These are phyloP conservation scores for Tenthredo distinguenda DNA, from an alignment of 2,888 invertebrate genomes.

Conservation along the genomic window DNA sequence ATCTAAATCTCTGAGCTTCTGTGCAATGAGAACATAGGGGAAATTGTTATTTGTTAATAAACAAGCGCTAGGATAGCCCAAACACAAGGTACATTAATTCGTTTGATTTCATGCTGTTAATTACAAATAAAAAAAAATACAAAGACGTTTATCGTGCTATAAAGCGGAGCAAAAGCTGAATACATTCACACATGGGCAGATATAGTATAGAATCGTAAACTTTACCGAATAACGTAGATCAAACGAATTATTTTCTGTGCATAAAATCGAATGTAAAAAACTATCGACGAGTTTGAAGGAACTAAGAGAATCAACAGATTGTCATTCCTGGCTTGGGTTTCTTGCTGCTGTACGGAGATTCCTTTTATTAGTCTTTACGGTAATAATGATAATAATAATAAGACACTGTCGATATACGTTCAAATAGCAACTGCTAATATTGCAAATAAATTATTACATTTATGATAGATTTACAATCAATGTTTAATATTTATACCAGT, in stretches of 20 bases:
- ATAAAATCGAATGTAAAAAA: background rate
- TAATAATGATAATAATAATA: background rate
- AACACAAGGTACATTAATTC: background rate
- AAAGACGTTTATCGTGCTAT: background rate
- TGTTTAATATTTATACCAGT: background rate
- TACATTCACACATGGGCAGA: background rate
- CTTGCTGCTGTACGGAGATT: background rate
- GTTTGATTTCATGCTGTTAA: background rate
- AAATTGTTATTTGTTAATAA: constrained; percentile 17
- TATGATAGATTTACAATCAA: background rate
- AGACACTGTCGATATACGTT: background rate
- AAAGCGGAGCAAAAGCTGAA: background rate
- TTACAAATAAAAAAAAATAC: background rate
- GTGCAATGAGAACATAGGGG: background rate
- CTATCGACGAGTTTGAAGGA: background rate
- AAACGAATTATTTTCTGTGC: background rate
- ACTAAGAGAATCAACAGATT: background rate
- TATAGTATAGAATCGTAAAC: constrained; percentile 21
- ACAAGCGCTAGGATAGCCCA: background rate
- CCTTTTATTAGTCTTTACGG: background rate
- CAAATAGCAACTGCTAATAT: background rate
- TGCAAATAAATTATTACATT: background rate
- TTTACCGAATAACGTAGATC: constrained; percentile 36
- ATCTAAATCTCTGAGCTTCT: background rate
- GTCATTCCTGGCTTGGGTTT: background rate